phyloP scores from a whole-genome alignment of 2,888 invertebrate genomes.

The Drosophila peninsularis region DNA sequence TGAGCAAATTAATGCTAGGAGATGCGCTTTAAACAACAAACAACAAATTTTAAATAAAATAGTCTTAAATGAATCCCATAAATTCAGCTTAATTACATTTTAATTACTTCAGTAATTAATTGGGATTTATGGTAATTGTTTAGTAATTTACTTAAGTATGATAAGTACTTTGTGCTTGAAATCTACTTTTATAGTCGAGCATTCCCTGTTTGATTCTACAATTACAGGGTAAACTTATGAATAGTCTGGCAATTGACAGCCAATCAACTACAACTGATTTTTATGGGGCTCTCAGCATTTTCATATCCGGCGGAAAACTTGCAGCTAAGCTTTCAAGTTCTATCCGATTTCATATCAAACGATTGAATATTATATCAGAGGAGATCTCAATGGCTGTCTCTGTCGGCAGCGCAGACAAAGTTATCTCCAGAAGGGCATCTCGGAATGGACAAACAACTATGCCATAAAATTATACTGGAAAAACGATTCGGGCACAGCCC shows the following conservation, averaged over 20 bases:
- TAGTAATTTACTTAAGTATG: no score
- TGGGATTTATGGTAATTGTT: not conserved
- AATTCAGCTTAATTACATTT: not conserved
- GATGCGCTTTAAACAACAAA: no score
- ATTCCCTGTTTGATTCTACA: not conserved
- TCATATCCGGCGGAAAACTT: constrained; percentile 58
- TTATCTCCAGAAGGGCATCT: constrained; percentile 57
- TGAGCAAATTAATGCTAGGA: no score
- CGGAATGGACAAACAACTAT: constrained; percentile 12
- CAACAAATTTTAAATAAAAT: no score
- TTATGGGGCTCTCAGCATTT: constrained; percentile 24
- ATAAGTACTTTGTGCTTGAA: not conserved
- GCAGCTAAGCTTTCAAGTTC: constrained; percentile 40
- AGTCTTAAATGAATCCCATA: fast-evolving
- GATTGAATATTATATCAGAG: constrained; percentile 29
- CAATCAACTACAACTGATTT: constrained; percentile 26
- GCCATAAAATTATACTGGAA: constrained; percentile 53
- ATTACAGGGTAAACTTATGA: constrained; percentile 13
- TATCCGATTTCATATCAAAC: constrained; percentile 53
- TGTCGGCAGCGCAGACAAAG: constrained; percentile 60
- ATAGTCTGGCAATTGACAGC: constrained; percentile 44
- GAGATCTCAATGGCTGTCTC: constrained; percentile 36
- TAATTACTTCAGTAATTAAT: not conserved
- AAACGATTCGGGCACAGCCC: constrained; percentile 42
- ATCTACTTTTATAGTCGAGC: no score